Base-by-base conservation (phyloP, 2,113 vertebrate genomes). In the Coryphaenoides rupestris region DNA sequence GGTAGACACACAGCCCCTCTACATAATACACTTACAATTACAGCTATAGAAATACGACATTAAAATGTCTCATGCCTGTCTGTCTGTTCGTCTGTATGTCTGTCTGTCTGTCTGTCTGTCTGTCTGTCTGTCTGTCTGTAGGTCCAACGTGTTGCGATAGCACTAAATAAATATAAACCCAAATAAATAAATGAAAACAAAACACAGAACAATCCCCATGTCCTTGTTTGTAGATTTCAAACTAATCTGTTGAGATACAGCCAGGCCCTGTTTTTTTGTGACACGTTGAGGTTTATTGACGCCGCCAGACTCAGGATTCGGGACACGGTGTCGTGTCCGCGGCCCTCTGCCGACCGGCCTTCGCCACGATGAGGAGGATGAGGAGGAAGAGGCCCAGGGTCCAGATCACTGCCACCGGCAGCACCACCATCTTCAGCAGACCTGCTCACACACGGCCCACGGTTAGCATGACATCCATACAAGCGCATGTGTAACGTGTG, bases 1-100 rank as follows among this genome's bases (percentile, higher is more conserved):
- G 96, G 96, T 99, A 55, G 23, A 89, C 14, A 5, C 0, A 0
- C 5, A 5, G 3, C 2, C 22, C 0, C 14, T n/a, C n/a, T n/a
- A 19, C 53, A 56, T 24, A 58, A 13, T 19, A 49, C 1, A 28
- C 15, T 1, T 12, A 12, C 19, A 40, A 7, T 5, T 13, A 21
- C 40, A 22, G 2, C 1, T 19, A 21, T 14, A 22, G 13, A 4
- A n/a, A 61, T 7, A n/a, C 40, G 3, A 46, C n/a, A n/a, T n/a
- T n/a, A n/a, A n/a, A n/a, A 12, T 40, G 33, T 40, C 9, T 40
- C 1, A n/a, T 40, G 33, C 13, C 33, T 12, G 13, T 40, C 33
- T 40, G 33, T 33, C 28, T 33, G 28, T 33, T 33, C 10, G 28
- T 33, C n/a, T n/a, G n/a, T n/a, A n/a, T n/a, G n/a, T n/a, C n/a